Percentiles rank a stretch among this genome's conserved stretches.
Conservation (phyloP, 2,797 vertebrate species). For the Pogoniulus pusillus region DNA sequence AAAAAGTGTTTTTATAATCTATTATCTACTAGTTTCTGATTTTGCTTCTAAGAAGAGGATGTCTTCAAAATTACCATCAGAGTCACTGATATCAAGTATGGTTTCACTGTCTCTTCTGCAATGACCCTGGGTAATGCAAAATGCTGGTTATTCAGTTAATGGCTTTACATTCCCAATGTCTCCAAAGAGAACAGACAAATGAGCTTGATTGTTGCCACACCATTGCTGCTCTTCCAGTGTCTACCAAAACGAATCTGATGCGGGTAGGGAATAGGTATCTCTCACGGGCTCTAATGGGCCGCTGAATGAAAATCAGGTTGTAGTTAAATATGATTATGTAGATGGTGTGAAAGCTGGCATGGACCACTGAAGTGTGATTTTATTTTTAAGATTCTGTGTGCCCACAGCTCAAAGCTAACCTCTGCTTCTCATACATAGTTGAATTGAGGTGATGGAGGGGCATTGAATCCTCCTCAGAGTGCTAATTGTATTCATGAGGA, state of each 20-base stretch:
- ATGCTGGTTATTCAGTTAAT: background rate
- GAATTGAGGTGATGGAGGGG: background rate
- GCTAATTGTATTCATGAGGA: background rate
- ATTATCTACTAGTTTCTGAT: background rate
- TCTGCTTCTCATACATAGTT: background rate
- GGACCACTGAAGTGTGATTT: background rate
- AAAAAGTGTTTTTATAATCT: background rate
- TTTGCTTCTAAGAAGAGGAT: background rate
- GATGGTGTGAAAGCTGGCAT: background rate
- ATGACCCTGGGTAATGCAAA: background rate
- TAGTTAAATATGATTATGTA: background rate
- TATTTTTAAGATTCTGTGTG: background rate
- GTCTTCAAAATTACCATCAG: background rate
- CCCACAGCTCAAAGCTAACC: background rate
- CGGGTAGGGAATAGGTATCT: background rate
- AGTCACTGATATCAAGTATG: background rate
- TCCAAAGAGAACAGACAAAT: background rate
- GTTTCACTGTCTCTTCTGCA: background rate
- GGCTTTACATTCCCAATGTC: background rate
- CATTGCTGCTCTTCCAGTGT: background rate
- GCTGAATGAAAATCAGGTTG: background rate
- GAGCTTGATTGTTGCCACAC: background rate
- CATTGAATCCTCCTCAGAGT: background rate
- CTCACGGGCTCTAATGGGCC: background rate
- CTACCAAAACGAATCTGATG: background rate